Evolutionary conservation across 1,140 invertebrate genomes (phyloP), one percentile per base, ranked within the genome.

Genomic region (Drosophila rufa): DNA sequence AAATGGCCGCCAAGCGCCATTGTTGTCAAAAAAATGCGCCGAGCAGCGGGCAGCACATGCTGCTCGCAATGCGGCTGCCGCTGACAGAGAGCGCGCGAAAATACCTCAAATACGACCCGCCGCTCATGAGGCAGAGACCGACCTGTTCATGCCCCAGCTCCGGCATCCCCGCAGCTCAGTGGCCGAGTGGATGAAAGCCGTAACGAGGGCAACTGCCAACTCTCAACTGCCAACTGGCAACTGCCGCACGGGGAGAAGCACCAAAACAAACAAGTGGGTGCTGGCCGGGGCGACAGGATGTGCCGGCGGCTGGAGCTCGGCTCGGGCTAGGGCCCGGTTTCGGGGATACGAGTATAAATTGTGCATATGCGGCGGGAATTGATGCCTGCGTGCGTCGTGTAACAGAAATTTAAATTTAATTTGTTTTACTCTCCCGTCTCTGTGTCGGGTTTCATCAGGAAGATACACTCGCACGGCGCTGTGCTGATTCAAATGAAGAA

Each of bases 351-450:
- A n/a, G 53, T 40, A 83, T 59, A 65, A 77, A 69, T 74, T 83
- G 62, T 70, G 83, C 83, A 83, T 75, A 80, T 87, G 84, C 71
- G 77, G 73, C 84, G 58, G 47, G 47, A 83, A 79, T 83, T 80
- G 77, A 64, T 60, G 78, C 66, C 58, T 58, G 51, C 27, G 42
- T 58, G 51, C 27, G 42, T 61, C 74, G 60, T 56, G 61, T 60
- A 83, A 75, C 61, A 57, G 77, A 83, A 89, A 87, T 83, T 89
- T 89, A 87, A 89, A 89, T 87, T 89, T 80, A 82, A 89, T 89
- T 87, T 58, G 68, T 73, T 81, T 81, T 65, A 74, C 70, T 80
- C 75, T 47, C 14, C 38, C 46, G 7, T n/a, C 38, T 46, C 70
- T 62, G 19, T 56, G 50, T 67, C 47, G 71, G 81, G 53, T 84